phyloP scores from a whole-genome alignment of 2,113 vertebrate genomes.

The Ciconia stormi region DNA sequence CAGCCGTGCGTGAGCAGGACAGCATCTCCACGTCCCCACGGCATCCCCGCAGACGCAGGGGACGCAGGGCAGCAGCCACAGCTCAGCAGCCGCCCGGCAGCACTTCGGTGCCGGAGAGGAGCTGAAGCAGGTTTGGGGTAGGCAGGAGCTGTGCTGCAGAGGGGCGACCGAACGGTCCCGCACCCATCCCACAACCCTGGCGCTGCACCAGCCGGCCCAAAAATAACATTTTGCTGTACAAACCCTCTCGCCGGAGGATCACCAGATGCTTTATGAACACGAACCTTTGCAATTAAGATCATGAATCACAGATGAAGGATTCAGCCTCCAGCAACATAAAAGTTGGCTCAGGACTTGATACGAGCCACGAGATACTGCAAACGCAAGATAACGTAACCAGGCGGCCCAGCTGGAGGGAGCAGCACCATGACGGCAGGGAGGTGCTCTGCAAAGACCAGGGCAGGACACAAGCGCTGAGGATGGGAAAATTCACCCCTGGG shows the following conservation, averaged over 20 bases:
- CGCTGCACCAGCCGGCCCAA: accelerated
- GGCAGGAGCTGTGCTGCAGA: not conserved
- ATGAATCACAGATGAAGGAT: not conserved
- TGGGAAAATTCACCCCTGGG: not conserved
- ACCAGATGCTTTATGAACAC: not conserved
- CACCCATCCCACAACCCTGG: not conserved
- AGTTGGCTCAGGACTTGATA: not conserved
- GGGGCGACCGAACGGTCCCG: accelerated
- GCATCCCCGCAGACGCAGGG: accelerated
- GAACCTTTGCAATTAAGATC: not conserved
- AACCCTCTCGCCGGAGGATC: not conserved
- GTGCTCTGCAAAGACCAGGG: not conserved
- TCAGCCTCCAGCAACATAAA: not conserved
- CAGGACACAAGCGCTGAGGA: accelerated
- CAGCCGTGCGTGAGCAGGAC: accelerated
- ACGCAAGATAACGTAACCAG: accelerated
- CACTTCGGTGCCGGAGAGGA: not conserved
- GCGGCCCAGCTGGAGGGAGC: not conserved
- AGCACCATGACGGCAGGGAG: not conserved
- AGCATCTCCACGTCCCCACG: accelerated
- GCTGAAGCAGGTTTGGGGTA: not conserved
- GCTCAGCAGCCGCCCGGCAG: not conserved
- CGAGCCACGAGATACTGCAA: not conserved
- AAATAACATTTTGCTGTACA: not conserved
- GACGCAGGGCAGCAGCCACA: not conserved